Conservation (phyloP, 2,113 vertebrate genomes). For the western clawed frog (Xenopus tropicalis) region UCB_Xtro_10.0 CM004444.2:129439501-129440000, state of each 20-base stretch:
- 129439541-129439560: slow-evolving; percentile 33
- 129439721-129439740: slow-evolving; percentile 22
- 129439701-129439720: slow-evolving; percentile 29
- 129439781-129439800: neutral
- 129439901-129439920: no score
- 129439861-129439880: no score
- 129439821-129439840: slow-evolving; percentile 1
- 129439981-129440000: no score
- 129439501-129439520: slow-evolving; percentile 27
- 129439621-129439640: slow-evolving; percentile 40
- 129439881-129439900: no score
- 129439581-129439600: slow-evolving; percentile 38
- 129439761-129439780: slow-evolving; percentile 13
- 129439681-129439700: slow-evolving; percentile 39
- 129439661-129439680: slow-evolving; percentile 37
- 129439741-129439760: neutral
- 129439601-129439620: slow-evolving; percentile 40
- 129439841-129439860: neutral
- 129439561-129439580: slow-evolving; percentile 35
- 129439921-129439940: no score
- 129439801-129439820: neutral
- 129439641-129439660: slow-evolving; percentile 46
- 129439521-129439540: slow-evolving; percentile 34
- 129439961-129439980: no score
- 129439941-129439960: no score